These are phyloP conservation scores for Dicaeum eximium DNA, from an alignment of 2,113 vertebrate genomes.

Conservation along the genomic window DNA sequence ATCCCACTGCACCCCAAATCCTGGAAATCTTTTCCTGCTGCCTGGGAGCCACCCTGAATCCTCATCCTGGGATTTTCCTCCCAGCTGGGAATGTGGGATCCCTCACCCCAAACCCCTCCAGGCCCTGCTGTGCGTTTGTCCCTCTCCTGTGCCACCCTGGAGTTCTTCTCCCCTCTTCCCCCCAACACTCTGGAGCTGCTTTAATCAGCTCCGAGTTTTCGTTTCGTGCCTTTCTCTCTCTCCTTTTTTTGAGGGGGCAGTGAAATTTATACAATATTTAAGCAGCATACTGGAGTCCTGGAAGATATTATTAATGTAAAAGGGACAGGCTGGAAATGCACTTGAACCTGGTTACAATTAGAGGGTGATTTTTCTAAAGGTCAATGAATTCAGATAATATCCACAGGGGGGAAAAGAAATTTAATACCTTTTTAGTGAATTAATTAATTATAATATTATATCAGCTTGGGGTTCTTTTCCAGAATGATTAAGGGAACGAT, in stretches of 20 bases:
- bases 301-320: conserved; percentile 86
- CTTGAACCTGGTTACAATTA: conserved; percentile 93
- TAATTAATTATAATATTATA: conserved; percentile 99
- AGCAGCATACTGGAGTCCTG: conserved; percentile 73
- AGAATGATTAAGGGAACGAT: conserved; percentile 99
- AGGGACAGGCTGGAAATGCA: conserved; percentile 90
- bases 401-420: conserved; percentile 95
- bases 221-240: conserved; percentile 49
- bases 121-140: not conserved
- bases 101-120: rapidly evolving
- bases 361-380: conserved; percentile 98
- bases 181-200: not conserved
- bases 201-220: conserved; percentile 66
- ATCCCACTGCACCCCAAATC: not conserved
- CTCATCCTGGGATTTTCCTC: not conserved
- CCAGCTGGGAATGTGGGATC: not conserved
- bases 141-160: not conserved
- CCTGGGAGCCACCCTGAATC: not conserved
- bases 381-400: conserved; percentile 99
- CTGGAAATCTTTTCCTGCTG: not conserved
- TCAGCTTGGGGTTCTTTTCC: conserved; percentile 95
- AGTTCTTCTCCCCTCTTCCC: not conserved
- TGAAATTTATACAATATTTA: conserved; percentile 86
- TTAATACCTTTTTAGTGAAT: conserved; percentile 99
- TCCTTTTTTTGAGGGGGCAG: conserved; percentile 71